Evolutionary conservation across 2,113 vertebrate genomes (phyloP), one percentile per base, ranked within the genome.

Genomic region (Neolamprologus caudopunctatus): DNA sequence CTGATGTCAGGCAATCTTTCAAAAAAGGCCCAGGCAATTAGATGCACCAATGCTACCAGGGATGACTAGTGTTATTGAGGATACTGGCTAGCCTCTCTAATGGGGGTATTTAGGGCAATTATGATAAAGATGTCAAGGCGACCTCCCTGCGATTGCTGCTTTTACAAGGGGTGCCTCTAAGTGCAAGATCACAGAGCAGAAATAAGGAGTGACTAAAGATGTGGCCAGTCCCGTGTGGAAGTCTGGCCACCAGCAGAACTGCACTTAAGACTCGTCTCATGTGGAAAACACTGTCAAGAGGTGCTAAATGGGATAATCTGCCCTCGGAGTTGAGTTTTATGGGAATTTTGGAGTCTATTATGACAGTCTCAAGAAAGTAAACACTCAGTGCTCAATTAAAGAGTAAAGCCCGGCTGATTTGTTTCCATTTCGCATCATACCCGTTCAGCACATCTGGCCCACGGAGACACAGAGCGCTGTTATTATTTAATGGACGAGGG

Each of bases 1-100:
- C 92, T 95, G 95, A 95, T 95, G 93, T 95, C 94, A 95, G 95
- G 94, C 94, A 93, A 96, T 97, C 94, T 96, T 96, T 96, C 95
- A 96, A 93, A 94, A 90, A 95, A 91, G 91, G 89, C 85, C 90
- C 85, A 93, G 87, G 96, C 95, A 97, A 96, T 97, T 96, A 97
- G 95, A 95, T 96, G 95, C 95, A 96, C 94, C 95, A 94, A 87
- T 95, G 95, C 95, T 90, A 94, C 91, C 81, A 93, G 92, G 93
- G 92, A 94, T 94, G 92, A 95, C 94, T 93, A 50, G 93, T 96
- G 95, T 96, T 96, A 96, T 94, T 96, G 95, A 95, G 95, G 94
- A 95, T 95, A 94, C 80, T 84, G 89, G 93, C 94, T 94, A 90
- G 90, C 92, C 92, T 87, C 90, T 91, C 94, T 96, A 96, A 96